Base-by-base conservation (phyloP, 2,797 vertebrate species). In the Phalloptychus januarius region DNA sequence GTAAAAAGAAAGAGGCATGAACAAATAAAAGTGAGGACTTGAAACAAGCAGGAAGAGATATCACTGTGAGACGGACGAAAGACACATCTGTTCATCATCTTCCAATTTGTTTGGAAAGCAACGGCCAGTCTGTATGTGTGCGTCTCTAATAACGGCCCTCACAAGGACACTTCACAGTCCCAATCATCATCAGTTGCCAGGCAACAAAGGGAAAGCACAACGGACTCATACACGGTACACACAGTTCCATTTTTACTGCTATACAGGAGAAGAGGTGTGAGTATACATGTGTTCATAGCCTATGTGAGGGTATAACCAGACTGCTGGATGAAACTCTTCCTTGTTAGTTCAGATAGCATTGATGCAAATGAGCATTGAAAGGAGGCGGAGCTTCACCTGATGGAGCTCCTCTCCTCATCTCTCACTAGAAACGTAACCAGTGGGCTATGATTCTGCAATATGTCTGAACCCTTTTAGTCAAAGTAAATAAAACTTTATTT, bases 121-220 rank as follows among this genome's bases (percentile, higher is more conserved):
- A 71, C 40, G 78, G 74, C 78, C 69, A 73, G 81, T 82, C 86
- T 82, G 81, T 84, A 79, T 82, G 84, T 82, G 84, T 82, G 84
- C 69, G 80, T 80, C 52, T 84, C 40, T 91, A 87, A 92, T 94
- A 95, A 95, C 93, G 91, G 92, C 89, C 92, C 89, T 95, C 89
- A 91, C 91, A 95, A 95, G 93, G 95, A 95, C 94, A 94, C 95
- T 95, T 94, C 92, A 95, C 90, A 86, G 93, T 77, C 78, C 88
- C 91, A 95, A 96, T 94, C 89, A 94, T 90, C 88, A 92, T 91
- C 91, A 83, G 94, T 95, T 94, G 92, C 93, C 82, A 87, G 84
- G 93, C 92, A 94, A 94, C 93, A 86, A 79, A 83, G 58, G 79
- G 76, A 90, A 90, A 84, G 83, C 16, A 82, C 81, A 46, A 86